These are phyloP conservation scores for Ciconia boyciana DNA, from an alignment of 2,113 vertebrate genomes.

Conservation along the genomic window DNA sequence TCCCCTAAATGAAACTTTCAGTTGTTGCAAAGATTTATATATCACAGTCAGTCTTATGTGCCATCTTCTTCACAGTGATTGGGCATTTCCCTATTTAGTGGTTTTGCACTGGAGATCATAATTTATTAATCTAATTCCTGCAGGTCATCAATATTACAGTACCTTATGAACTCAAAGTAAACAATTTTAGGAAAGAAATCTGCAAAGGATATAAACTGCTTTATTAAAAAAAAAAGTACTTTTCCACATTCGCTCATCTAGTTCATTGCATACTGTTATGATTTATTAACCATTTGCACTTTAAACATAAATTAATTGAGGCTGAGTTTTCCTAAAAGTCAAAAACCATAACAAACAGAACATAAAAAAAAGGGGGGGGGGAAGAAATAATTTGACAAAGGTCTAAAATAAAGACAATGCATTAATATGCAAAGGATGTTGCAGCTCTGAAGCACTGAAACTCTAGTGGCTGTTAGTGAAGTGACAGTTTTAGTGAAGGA, in stretches of 20 bases:
- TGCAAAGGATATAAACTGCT: neutral
- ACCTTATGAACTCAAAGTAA: neutral
- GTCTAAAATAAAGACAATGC: slow-evolving; percentile 4
- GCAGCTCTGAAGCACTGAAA: slow-evolving; percentile 36
- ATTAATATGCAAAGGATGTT: slow-evolving; percentile 15
- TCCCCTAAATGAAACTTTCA: neutral
- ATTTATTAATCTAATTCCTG: neutral
- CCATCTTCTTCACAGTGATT: neutral
- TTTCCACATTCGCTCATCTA: neutral
- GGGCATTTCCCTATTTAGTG: neutral
- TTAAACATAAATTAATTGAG: neutral
- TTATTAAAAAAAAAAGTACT: neutral
- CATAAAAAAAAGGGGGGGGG: neutral
- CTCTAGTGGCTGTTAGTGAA: slow-evolving; percentile 65
- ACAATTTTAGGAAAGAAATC: neutral
- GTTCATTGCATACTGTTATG: neutral
- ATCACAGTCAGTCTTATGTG: neutral
- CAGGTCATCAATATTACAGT: neutral
- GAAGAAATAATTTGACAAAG: neutral
- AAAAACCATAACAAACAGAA: neutral
- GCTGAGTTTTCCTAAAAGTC: neutral
- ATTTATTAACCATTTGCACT: neutral
- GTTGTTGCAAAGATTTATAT: neutral
- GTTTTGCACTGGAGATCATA: neutral
- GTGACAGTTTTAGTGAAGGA: slow-evolving; percentile 52